These are phyloP conservation scores for Eueides isabella DNA, from an alignment of 1,140 invertebrate genomes.

Conservation along the genomic window DNA sequence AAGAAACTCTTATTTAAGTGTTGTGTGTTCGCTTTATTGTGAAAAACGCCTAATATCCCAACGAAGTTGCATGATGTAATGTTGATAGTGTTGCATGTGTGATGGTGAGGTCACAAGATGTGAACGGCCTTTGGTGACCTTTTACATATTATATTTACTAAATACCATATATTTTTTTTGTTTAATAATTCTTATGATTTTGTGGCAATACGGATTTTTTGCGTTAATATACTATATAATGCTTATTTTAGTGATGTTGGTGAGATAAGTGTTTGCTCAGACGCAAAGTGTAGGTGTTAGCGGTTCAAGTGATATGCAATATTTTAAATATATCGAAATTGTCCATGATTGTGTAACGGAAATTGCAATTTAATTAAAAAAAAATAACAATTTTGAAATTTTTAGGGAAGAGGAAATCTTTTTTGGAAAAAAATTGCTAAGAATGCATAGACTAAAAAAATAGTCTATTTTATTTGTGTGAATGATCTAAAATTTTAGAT, in stretches of 20 bases:
- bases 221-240: not conserved
- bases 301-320: too few relatives aligned
- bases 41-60: slow-evolving; percentile 39
- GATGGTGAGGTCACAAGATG: slow-evolving; percentile 7
- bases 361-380: not conserved
- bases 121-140: slow-evolving; percentile 38
- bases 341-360: not conserved
- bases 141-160: slow-evolving; percentile 23
- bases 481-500: not conserved
- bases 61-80: slow-evolving; percentile 29
- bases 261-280: slow-evolving; percentile 2
- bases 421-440: too few relatives aligned
- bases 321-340: not conserved
- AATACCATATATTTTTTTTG: not conserved
- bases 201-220: not conserved
- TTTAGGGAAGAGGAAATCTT: not conserved
- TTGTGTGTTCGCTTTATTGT: slow-evolving; percentile 26
- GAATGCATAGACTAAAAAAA: not conserved
- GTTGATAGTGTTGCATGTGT: too few relatives aligned
- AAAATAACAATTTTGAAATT: not conserved
- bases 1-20: slow-evolving; percentile 77
- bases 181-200: slow-evolving; percentile 4
- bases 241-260: slow-evolving; percentile 1
- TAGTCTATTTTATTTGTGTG: not conserved
- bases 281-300: not conserved